Base-by-base conservation (phyloP, 2,113 vertebrate species). In the Chunga burmeisteri region DNA sequence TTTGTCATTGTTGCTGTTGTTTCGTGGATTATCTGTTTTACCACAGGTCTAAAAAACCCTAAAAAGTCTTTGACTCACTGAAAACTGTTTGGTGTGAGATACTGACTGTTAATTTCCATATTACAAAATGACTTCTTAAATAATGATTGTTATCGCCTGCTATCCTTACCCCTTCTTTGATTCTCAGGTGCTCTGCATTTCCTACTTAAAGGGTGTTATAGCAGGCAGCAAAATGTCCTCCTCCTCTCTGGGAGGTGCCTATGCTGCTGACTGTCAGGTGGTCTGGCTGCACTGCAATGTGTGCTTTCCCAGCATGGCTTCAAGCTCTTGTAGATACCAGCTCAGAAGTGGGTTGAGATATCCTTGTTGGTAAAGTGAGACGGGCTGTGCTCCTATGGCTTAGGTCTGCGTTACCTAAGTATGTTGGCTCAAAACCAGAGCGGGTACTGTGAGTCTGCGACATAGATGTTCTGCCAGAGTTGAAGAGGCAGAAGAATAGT, bases 361-460 rank as follows among this genome's bases (percentile, higher is more conserved):
- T 19, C 66, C 29, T 13, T 13, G 14, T 1, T 44, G 63, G 87
- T 58, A n/a, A 79, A 55, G 13, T 58, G 84, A 81, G 72, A 27
- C 1, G 7, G 56, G 42, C 65, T 58, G 55, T 66, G 58, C 81
- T 66, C 68, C 59, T 13, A 40, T 32, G 36, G 23, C 59, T 68
- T 44, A 17, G 74, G 36, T 53, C 55, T 22, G 38, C 6, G 16
- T 61, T 86, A 91, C 68, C 30, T 6, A 59, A 40, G 68, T 9
- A 5, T 2, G 8, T 5, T 93, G 89, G 58, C 89, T 86, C 36
- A 29, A 32, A 71, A 38, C 34, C 42, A 40, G 84, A 80, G 16
- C 0, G 0, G 5, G 40, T 32, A 15, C 2, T 0, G 1, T 0
- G 11, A 20, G 16, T 25, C 23, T 49, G 36, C 1, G 1, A 63